Evolutionary conservation across 2,888 invertebrate genomes (phyloP).

Genomic region (Drosophila demipolita): DNA sequence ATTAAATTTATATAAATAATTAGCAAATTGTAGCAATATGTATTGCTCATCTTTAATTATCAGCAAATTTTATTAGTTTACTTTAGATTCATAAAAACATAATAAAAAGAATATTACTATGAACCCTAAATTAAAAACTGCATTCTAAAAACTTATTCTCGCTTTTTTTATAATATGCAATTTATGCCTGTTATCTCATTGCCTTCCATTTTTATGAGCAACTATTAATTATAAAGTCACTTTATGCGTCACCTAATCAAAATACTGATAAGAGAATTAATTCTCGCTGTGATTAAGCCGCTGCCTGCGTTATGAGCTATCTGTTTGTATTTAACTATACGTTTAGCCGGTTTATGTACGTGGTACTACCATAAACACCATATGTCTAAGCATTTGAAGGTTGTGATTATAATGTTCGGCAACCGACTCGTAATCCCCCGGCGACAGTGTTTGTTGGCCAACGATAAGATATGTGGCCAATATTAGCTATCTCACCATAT

Average conservation of each 20-base stretch:
- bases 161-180: background rate
- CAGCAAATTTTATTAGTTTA: background rate
- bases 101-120: background rate
- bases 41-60: background rate
- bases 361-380: background rate
- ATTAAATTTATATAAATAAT: background rate
- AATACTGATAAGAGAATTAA: conserved; percentile 3
- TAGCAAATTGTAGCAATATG: too few relatives aligned
- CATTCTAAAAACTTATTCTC: background rate
- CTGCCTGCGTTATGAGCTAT: background rate
- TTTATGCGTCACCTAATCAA: conserved; percentile 7
- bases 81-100: background rate
- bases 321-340: background rate
- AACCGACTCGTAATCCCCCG: background rate
- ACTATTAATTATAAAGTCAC: background rate
- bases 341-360: background rate
- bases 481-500: conserved; percentile 6
- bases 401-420: background rate
- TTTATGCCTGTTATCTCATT: background rate
- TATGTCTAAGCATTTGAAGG: background rate
- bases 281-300: background rate
- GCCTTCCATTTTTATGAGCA: conserved; percentile 5
- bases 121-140: background rate
- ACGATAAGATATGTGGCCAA: conserved; percentile 3
- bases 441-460: conserved; percentile 4